Percentiles rank a stretch among this genome's conserved stretches.
Evolutionary conservation across 23 tunicate species (phyloP).

Genomic region (Botrylloides violaceus): DNA sequence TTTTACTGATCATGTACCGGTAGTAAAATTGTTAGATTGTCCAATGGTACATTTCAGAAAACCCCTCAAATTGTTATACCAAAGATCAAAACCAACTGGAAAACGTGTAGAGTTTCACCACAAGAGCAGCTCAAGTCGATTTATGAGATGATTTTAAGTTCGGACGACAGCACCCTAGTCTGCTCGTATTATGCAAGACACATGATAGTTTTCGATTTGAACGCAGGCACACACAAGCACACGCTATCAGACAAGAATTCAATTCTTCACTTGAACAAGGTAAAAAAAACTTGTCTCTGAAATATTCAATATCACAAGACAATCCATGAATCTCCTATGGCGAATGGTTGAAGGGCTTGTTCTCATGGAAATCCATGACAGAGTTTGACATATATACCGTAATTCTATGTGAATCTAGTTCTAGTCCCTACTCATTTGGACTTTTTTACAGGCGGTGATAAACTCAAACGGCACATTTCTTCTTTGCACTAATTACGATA

Average conservation of each 20-base stretch:
- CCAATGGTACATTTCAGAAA: neutral
- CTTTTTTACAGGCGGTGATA: conserved; percentile 40
- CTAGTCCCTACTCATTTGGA: no score
- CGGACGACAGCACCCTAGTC: conserved; percentile 58
- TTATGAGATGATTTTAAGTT: conserved; percentile 71
- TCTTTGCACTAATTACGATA: conserved; percentile 64
- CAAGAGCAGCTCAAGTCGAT: conserved; percentile 43
- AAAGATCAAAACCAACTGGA: conserved; percentile 14
- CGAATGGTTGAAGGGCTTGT: no score
- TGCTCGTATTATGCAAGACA: conserved; percentile 79
- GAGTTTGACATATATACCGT: no score
- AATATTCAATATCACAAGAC: no score
- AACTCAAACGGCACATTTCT: conserved; percentile 59
- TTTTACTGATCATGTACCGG: no score
- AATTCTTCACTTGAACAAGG: conserved; percentile 67
- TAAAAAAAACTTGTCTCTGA: no score
- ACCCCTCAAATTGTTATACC: neutral
- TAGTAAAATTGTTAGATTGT: no score
- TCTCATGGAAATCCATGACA: no score
- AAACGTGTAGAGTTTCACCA: conserved; percentile 17
- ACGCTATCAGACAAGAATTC: conserved; percentile 68
- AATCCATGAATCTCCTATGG: no score
- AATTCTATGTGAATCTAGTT: no score
- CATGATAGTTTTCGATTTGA: conserved; percentile 71
- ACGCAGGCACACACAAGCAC: conserved; percentile 30